Conservation (phyloP, 2,113 vertebrate genomes). For the Butorides virescens region DNA sequence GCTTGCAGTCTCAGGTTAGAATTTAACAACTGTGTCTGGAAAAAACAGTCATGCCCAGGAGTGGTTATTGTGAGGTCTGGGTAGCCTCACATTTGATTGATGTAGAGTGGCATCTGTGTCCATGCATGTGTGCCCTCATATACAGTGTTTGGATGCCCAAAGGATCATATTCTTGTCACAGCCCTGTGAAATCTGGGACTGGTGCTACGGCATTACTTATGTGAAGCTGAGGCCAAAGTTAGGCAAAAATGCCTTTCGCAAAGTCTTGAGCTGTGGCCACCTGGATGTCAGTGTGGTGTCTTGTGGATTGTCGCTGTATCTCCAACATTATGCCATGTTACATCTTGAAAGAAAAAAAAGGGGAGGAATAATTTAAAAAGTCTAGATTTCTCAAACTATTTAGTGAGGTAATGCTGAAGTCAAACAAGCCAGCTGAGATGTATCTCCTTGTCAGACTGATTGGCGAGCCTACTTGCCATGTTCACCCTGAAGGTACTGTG, state of each 20-base stretch:
- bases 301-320: not conserved
- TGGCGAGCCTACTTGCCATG: not conserved
- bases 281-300: not conserved
- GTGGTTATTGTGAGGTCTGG: rapidly evolving
- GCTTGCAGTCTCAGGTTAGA: not conserved
- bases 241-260: not conserved
- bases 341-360: not conserved
- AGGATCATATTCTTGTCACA: rapidly evolving
- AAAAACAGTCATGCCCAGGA: not conserved
- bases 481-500: not conserved
- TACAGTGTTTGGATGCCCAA: not conserved
- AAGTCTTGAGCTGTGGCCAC: not conserved
- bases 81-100: rapidly evolving
- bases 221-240: not conserved
- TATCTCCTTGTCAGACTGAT: not conserved
- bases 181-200: not conserved
- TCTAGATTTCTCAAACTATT: not conserved
- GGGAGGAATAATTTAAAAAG: not conserved
- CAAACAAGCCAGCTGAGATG: not conserved
- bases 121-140: rapidly evolving
- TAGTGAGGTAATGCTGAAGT: not conserved
- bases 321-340: not conserved
- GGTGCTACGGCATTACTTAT: rapidly evolving
- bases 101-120: rapidly evolving
- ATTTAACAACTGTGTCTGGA: not conserved